phyloP scores from a whole-genome alignment of 2,113 vertebrate species.

The Recurvirostra avosetta region DNA sequence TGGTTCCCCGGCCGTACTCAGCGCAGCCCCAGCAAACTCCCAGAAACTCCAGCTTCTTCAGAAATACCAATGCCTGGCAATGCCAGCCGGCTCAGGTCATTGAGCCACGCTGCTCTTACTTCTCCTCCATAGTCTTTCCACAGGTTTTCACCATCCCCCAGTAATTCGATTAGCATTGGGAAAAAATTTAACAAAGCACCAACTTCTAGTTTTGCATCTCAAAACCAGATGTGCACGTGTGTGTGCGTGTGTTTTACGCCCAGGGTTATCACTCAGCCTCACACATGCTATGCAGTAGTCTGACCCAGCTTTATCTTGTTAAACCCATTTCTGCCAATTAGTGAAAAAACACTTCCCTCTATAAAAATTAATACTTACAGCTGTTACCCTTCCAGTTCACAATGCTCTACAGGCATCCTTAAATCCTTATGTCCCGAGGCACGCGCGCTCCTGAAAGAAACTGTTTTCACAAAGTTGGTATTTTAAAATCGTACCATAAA shows the following conservation, averaged over 20 bases:
- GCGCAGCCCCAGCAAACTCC: not conserved
- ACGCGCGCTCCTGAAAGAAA: not conserved
- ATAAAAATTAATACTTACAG: not conserved
- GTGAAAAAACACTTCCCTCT: not conserved
- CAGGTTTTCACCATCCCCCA: not conserved
- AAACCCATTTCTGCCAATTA: not conserved
- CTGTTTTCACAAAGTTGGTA: not conserved
- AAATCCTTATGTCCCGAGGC: not conserved
- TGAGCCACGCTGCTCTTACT: accelerated
- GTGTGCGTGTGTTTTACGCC: not conserved
- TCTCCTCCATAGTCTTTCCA: not conserved
- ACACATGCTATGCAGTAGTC: accelerated
- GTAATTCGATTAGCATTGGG: not conserved
- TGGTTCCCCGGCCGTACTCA: not conserved
- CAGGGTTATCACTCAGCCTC: not conserved
- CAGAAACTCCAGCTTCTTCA: not conserved
- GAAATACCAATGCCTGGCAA: not conserved
- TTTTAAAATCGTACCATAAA: not conserved
- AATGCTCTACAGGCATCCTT: not conserved
- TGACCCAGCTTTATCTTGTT: not conserved
- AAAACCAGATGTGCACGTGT: not conserved
- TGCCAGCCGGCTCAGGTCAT: not conserved
- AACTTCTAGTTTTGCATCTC: not conserved
- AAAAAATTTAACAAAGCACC: not conserved
- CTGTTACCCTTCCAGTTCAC: not conserved